phyloP scores from a whole-genome alignment of 2,113 vertebrate genomes.

The Willisornis vidua region DNA sequence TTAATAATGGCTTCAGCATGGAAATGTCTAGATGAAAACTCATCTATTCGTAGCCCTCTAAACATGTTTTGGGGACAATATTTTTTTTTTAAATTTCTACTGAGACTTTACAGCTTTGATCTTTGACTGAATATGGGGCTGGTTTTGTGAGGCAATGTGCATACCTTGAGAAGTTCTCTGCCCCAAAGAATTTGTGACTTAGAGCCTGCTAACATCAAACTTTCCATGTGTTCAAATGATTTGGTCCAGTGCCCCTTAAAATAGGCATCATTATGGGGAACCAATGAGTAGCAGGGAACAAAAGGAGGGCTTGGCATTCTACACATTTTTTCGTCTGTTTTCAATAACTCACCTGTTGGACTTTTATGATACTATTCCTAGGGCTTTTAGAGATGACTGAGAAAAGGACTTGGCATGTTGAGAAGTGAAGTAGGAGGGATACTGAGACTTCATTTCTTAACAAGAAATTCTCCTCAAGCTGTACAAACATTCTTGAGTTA shows the following conservation, averaged over 20 bases:
- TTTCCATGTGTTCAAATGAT: neutral
- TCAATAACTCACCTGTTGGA: neutral
- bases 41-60: neutral
- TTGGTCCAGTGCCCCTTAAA: neutral
- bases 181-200: neutral
- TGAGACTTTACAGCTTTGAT: neutral
- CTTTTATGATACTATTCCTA: neutral
- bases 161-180: neutral
- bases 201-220: neutral
- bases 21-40: neutral
- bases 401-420: neutral
- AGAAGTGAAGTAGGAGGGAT: neutral
- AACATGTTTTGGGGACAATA: neutral
- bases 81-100: fast-evolving
- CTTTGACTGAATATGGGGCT: neutral
- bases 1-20: neutral
- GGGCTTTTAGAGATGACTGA: neutral
- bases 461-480: neutral
- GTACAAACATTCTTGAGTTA: neutral
- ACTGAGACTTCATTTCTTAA: neutral
- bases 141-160: neutral
- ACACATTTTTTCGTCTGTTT: slow-evolving; percentile 7
- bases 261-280: neutral
- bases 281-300: neutral
- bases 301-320: neutral